Evolutionary conservation across 2,113 vertebrate genomes (phyloP).

Genomic region (Sula dactylatra): DNA sequence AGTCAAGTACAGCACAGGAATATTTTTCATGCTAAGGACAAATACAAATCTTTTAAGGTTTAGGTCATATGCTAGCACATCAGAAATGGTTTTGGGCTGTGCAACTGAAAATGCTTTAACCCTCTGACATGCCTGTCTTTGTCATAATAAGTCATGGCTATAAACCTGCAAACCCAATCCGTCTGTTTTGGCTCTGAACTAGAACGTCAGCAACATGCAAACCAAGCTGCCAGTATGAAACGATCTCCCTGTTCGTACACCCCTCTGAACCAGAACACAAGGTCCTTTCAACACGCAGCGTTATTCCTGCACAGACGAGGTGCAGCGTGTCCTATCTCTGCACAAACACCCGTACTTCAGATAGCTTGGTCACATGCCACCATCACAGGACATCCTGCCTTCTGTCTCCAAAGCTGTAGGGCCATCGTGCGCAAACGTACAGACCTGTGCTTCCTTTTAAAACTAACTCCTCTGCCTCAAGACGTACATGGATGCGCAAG

Average conservation of each 20-base stretch:
- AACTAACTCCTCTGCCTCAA: neutral
- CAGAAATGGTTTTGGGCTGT: neutral
- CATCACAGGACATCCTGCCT: neutral
- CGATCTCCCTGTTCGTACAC: neutral
- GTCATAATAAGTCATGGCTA: neutral
- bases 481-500: neutral
- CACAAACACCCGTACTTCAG: neutral
- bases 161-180: neutral
- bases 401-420: neutral
- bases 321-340: too few relatives aligned
- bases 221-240: neutral
- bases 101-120: neutral
- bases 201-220: neutral
- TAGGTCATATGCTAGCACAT: neutral
- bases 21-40: neutral
- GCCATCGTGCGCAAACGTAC: neutral
- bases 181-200: neutral
- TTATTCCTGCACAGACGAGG: neutral
- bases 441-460: neutral
- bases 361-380: too few relatives aligned
- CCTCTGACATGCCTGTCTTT: neutral
- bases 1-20: neutral
- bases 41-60: neutral
- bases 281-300: rapidly evolving
- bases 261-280: neutral